Evolutionary conservation across 2,113 vertebrate species (phyloP), one percentile per base, ranked within the genome.

Genomic region (Baryphthengus martii): DNA sequence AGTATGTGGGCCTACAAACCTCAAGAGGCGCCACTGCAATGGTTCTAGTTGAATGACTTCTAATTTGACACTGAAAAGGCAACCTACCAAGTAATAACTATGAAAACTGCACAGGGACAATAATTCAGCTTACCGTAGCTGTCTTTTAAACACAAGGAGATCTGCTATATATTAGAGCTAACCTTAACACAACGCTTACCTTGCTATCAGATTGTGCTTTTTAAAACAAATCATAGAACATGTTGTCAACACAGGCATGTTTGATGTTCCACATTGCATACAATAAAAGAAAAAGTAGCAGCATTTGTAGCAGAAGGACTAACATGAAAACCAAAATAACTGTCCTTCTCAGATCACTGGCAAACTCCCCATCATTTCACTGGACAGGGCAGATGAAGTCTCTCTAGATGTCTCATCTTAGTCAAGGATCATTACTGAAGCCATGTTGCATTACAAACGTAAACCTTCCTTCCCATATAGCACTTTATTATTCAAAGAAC

Each of bases 61-160:
- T 97, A 96, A 97, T 97, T 97, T 93, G 95, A 96, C 96, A 94
- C 94, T 94, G 91, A 97, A 78, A 85, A 97, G 91, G 95, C 95
- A 97, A 96, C 95, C 95, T 97, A 96, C 94, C 72, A 97, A 93
- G 96, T 97, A 97, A 97, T 97, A 93, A 94, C 89, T 93, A 78
- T 77, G 94, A 95, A 94, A 97, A 96, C 93, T 95, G 93, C 91
- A 74, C 81, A 83, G 95, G 70, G 89, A 96, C 93, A 95, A 84
- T 92, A 96, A 89, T 90, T 95, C 94, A 90, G 73, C 66, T 70
- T 89, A 65, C 87, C 3, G 7, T 67, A 86, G 52, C 88, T 78
- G 74, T 89, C 74, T 76, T 94, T 96, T 72, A 80, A 96, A 85
- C 79, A 86, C 33, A 89, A 90, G 35, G 82, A 80, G 52, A 83